Conservation (phyloP, 1,140 invertebrate species). For the Ceratoteleas bidentatus region DNA sequence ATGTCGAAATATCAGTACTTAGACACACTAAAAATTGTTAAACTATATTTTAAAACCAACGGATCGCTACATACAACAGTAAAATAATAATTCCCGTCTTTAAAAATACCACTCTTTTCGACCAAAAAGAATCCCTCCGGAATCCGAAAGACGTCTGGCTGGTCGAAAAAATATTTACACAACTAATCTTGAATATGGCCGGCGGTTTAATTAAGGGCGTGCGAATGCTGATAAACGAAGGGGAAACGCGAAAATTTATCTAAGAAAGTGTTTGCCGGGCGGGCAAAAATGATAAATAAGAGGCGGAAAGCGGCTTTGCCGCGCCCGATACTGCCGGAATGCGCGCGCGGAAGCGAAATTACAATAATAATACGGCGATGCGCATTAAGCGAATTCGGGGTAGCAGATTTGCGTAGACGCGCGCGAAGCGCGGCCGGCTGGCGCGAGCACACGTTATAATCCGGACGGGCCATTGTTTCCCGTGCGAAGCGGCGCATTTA, state of each 20-base stretch:
- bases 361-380: conserved; percentile 65
- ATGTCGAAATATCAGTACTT: no score
- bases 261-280: conserved; percentile 55
- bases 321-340: conserved; percentile 41
- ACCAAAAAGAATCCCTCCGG: conserved; percentile 4
- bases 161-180: conserved; percentile 43
- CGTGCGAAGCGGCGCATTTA: conserved; percentile 42
- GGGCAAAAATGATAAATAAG: conserved; percentile 55
- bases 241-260: conserved; percentile 52
- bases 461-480: conserved; percentile 52
- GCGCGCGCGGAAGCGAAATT: conserved; percentile 61
- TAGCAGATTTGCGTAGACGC: conserved; percentile 62
- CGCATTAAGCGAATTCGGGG: conserved; percentile 57
- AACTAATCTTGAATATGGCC: conserved; percentile 49
- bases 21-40: no score
- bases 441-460: conserved; percentile 41
- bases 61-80: no score
- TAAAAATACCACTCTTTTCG: conserved; percentile 10
- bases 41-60: neutral
- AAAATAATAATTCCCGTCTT: no score
- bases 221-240: conserved; percentile 53
- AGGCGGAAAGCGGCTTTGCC: conserved; percentile 46
- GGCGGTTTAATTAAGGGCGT: conserved; percentile 49
- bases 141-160: conserved; percentile 27
- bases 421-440: conserved; percentile 23